phyloP scores from a whole-genome alignment of 1,140 invertebrate species.

The Zaprionus taronus region DNA sequence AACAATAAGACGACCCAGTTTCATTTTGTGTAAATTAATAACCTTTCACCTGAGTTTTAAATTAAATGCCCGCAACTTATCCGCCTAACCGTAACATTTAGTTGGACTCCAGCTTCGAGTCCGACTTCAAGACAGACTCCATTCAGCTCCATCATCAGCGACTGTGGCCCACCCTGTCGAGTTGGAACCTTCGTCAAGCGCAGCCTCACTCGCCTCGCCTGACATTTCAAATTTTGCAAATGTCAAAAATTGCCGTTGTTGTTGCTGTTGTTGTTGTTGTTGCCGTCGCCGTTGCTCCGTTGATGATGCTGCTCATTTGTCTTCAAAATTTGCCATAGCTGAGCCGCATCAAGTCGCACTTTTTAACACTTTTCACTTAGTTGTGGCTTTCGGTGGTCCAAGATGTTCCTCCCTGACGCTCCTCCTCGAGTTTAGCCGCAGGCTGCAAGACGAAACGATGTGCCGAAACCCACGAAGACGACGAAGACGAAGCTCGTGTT shows the following conservation, averaged over 20 bases:
- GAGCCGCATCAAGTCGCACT: constrained; percentile 58
- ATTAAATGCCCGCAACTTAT: constrained; percentile 71
- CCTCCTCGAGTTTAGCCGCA: background rate
- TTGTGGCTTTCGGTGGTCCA: constrained; percentile 21
- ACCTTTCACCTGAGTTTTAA: constrained; percentile 82
- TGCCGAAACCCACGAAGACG: constrained; percentile 38
- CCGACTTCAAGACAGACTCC: background rate
- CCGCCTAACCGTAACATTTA: constrained; percentile 42
- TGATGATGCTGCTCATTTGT: constrained; percentile 70
- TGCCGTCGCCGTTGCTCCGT: constrained; percentile 23
- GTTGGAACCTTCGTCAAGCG: constrained; percentile 70
- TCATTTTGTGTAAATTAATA: constrained; percentile 74
- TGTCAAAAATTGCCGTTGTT: constrained; percentile 65
- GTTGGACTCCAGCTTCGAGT: background rate
- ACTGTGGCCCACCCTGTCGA: constrained; percentile 32
- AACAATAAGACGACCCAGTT: constrained; percentile 61
- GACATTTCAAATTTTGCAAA: constrained; percentile 82
- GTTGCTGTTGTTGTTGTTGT: constrained; percentile 33
- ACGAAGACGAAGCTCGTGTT: background rate
- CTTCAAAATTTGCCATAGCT: constrained; percentile 61
- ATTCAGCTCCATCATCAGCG: constrained; percentile 7
- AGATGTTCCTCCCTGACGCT: background rate
- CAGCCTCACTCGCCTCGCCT: constrained; percentile 37
- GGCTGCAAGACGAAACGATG: constrained; percentile 50
- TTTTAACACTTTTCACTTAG: constrained; percentile 83